Evolutionary conservation across 2,888 invertebrate species (phyloP).

Genomic region (Aethes cnicana): DNA sequence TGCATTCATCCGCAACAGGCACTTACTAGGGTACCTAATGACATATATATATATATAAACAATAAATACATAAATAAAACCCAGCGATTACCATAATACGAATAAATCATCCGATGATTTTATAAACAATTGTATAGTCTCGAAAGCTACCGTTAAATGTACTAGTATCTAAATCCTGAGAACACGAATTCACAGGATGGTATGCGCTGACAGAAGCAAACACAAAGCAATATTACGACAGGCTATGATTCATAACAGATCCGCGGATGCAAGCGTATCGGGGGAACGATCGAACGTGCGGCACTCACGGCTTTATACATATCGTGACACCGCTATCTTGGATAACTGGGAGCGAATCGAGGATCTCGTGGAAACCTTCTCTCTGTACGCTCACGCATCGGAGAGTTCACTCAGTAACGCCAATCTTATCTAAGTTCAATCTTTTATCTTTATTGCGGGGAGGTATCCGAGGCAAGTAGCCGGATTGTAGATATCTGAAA

Average conservation of each 20-base stretch:
- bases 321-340: conserved; percentile 55
- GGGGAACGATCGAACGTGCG: conserved; percentile 50
- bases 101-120: too few relatives aligned
- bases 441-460: conserved; percentile 42
- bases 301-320: conserved; percentile 50
- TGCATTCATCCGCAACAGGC: too few relatives aligned
- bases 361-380: conserved; percentile 53
- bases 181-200: neutral
- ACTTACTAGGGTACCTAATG: too few relatives aligned
- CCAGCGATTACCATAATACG: too few relatives aligned
- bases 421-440: conserved; percentile 52
- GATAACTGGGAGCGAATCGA: conserved; percentile 50
- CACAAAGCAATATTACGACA: conserved; percentile 27
- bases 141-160: too few relatives aligned
- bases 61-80: too few relatives aligned
- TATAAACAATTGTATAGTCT: too few relatives aligned
- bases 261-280: conserved; percentile 44
- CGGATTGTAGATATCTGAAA: neutral
- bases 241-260: conserved; percentile 29
- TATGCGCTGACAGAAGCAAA: conserved; percentile 15
- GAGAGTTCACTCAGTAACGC: conserved; percentile 48
- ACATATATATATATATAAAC: too few relatives aligned
- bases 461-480: conserved; percentile 21
- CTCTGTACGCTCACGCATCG: conserved; percentile 47
- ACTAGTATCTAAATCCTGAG: neutral